phyloP scores from a whole-genome alignment of 2,797 vertebrate species.

The Intellagama lesueurii region DNA sequence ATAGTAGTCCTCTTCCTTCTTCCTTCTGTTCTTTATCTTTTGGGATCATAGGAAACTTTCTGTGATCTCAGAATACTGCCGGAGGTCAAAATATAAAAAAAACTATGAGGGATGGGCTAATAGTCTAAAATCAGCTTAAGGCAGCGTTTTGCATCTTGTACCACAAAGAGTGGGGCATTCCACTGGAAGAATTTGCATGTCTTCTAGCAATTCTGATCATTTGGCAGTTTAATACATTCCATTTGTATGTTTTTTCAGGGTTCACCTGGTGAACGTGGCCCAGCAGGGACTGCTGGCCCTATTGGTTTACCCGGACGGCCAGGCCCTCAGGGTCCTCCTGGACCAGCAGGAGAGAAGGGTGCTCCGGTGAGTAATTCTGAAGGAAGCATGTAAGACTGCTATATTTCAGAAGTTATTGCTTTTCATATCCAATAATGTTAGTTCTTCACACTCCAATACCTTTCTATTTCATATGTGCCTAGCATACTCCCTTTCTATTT shows the following conservation, averaged over 20 bases:
- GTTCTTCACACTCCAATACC: conserved; percentile 38
- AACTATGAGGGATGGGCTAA: too few relatives aligned
- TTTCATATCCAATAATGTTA: conserved; percentile 32
- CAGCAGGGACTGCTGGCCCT: conserved; percentile 91
- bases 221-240: not conserved
- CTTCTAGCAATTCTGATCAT: not conserved
- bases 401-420: conserved; percentile 41
- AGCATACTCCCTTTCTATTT: conserved; percentile 50
- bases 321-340: conserved; percentile 95
- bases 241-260: conserved; percentile 78
- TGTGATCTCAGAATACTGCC: too few relatives aligned
- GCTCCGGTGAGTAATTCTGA: conserved; percentile 87
- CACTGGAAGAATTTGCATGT: not conserved
- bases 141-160: too few relatives aligned
- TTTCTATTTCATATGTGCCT: conserved; percentile 43
- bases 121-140: too few relatives aligned
- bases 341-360: conserved; percentile 96
- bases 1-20: too few relatives aligned
- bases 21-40: too few relatives aligned
- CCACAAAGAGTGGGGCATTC: not conserved
- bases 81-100: too few relatives aligned
- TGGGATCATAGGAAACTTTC: too few relatives aligned
- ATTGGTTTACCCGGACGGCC: conserved; percentile 94
- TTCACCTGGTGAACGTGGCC: conserved; percentile 94
- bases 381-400: not conserved